phyloP scores from a whole-genome alignment of 2,797 vertebrate species.

The Muraenolepis orangiensis region DNA sequence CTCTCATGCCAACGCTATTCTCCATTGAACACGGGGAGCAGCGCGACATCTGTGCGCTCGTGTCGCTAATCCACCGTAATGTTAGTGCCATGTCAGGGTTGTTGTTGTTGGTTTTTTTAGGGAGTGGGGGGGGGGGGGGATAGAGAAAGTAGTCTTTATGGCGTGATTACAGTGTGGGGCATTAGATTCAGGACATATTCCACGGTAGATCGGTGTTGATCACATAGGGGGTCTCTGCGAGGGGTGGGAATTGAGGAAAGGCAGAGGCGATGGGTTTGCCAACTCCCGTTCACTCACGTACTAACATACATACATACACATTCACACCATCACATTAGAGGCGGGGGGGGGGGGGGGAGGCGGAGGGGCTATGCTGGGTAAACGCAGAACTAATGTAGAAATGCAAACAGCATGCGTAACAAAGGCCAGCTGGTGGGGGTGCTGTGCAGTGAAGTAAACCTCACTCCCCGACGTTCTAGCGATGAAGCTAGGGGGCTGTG shows the following conservation, averaged over 20 bases:
- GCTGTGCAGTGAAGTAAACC: no score
- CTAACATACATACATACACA: not conserved
- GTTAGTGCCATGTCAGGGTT: slow-evolving; percentile 23
- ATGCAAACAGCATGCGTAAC: no score
- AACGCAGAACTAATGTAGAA: not conserved
- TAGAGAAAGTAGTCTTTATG: not conserved
- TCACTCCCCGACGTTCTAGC: no score
- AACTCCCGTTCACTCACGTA: not conserved
- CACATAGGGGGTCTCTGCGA: not conserved
- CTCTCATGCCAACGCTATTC: slow-evolving; percentile 54
- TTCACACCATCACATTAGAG: no score
- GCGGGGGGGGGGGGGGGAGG: no score
- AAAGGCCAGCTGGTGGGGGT: no score
- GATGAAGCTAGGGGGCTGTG: no score
- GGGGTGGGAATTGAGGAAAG: not conserved
- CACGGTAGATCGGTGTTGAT: not conserved
- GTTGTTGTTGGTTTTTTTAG: not conserved
- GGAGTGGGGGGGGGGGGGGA: no score
- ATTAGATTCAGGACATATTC: not conserved
- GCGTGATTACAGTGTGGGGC: not conserved
- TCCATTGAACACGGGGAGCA: slow-evolving; percentile 62
- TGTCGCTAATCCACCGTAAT: slow-evolving; percentile 23
- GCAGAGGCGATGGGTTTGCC: not conserved
- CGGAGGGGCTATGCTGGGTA: no score
- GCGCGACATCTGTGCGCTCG: slow-evolving; percentile 42